Conservation (phyloP, 2,113 vertebrate genomes). For the Cercopithecus mona region DNA sequence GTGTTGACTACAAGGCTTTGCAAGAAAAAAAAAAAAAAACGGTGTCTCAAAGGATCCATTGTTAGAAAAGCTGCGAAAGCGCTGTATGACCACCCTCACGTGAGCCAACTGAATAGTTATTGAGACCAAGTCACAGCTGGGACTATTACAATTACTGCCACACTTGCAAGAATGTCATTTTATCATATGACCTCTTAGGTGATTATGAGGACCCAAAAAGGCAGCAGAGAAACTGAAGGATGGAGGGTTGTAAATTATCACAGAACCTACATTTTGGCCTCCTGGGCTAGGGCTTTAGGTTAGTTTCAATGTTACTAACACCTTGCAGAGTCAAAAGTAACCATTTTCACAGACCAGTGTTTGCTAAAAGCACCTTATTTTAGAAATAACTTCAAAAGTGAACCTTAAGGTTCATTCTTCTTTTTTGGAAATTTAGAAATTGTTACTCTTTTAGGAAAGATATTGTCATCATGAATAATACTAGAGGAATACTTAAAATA, state of each 20-base stretch:
- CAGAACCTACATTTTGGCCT: not conserved
- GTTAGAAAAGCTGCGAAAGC: not conserved
- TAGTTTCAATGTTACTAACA: not conserved
- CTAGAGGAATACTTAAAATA: not conserved
- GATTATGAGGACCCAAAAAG: not conserved
- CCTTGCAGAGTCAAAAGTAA: not conserved
- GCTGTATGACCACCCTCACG: not conserved
- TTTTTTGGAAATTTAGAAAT: not conserved
- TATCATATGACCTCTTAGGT: not conserved
- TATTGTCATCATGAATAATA: not conserved
- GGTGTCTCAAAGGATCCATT: not conserved
- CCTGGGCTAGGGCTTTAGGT: not conserved
- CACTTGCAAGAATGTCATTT: not conserved
- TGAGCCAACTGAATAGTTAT: not conserved
- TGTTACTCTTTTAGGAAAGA: not conserved
- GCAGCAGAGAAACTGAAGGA: not conserved
- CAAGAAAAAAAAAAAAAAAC: not conserved
- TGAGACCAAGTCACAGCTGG: constrained; percentile 37
- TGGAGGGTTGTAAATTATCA: not conserved
- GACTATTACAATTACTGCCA: not conserved
- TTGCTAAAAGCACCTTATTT: constrained; percentile 6
- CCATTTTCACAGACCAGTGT: not conserved
- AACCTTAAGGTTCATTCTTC: not conserved
- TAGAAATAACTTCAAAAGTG: not conserved
- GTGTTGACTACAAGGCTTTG: not conserved